Conservation (phyloP, 2,888 invertebrate species). For the Amorpha juglandis region DNA sequence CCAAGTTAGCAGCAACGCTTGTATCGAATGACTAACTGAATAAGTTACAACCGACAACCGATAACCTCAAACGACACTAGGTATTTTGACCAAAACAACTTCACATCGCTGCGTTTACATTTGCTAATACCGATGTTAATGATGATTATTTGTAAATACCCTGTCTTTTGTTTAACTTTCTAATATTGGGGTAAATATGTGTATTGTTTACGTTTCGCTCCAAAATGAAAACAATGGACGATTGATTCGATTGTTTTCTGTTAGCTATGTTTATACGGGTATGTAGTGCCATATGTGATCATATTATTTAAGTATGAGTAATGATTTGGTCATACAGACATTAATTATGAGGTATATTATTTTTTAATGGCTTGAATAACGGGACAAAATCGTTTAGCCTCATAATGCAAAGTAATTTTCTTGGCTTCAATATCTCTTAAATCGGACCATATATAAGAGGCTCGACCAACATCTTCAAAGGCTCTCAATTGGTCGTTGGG, state of each 20-base stretch:
- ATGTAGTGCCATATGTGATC: background rate
- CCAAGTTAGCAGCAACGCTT: conserved; percentile 33
- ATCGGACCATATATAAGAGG: no score
- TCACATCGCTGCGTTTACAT: conserved; percentile 36
- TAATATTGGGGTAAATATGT: conserved; percentile 20
- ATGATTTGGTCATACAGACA: background rate
- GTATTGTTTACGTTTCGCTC: conserved; percentile 20
- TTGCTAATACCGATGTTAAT: conserved; percentile 36
- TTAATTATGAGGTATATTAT: no score
- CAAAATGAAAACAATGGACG: conserved; percentile 29
- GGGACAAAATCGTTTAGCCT: no score
- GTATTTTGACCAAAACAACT: conserved; percentile 47
- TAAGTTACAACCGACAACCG: conserved; percentile 31
- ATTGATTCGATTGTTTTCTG: conserved; percentile 32
- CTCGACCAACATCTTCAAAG: no score
- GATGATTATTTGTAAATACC: conserved; percentile 18
- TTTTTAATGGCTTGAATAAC: no score
- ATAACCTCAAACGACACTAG: conserved; percentile 60
- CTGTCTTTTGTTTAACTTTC: conserved; percentile 22
- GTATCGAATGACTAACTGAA: conserved; percentile 35
- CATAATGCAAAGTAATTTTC: background rate
- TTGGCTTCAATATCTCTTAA: no score
- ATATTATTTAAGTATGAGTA: background rate
- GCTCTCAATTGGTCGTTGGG: no score
- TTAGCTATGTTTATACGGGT: conserved; percentile 2